Evolutionary conservation across 2,888 invertebrate genomes (phyloP).

Genomic region (Cryptocephalus moraei): DNA sequence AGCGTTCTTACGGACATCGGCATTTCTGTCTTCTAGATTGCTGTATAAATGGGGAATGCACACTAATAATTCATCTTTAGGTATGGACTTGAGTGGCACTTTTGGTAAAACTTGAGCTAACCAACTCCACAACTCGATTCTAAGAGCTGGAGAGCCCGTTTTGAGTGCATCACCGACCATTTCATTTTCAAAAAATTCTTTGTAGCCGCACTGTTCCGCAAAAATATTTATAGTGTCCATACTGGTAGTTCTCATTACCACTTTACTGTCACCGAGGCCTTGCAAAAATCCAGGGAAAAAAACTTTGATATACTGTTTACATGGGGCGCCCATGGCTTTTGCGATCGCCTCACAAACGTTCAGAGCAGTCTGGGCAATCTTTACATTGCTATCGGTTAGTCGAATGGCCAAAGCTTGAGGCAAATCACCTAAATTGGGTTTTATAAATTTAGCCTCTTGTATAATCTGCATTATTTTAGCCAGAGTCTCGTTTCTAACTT

Average conservation of each 20-base stretch:
- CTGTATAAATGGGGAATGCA: slow-evolving; percentile 70
- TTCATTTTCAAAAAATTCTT: slow-evolving; percentile 79
- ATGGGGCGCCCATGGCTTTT: slow-evolving; percentile 70
- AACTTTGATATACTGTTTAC: slow-evolving; percentile 67
- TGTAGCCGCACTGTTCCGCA: slow-evolving; percentile 71
- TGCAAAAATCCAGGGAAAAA: slow-evolving; percentile 82
- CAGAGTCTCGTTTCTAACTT: slow-evolving; percentile 69
- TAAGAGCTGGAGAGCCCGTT: slow-evolving; percentile 71
- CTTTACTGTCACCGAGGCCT: slow-evolving; percentile 66
- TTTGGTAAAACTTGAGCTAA: slow-evolving; percentile 69
- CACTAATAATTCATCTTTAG: slow-evolving; percentile 69
- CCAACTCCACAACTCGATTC: slow-evolving; percentile 79
- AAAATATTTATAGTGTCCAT: slow-evolving; percentile 77
- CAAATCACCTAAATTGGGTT: slow-evolving; percentile 73
- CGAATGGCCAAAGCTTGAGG: slow-evolving; percentile 69
- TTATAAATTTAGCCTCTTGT: slow-evolving; percentile 69
- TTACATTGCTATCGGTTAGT: slow-evolving; percentile 83
- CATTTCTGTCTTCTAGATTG: slow-evolving; percentile 83
- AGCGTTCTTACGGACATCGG: slow-evolving; percentile 83
- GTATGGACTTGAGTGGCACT: slow-evolving; percentile 59
- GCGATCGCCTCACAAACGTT: slow-evolving; percentile 76
- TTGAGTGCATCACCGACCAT: slow-evolving; percentile 82
- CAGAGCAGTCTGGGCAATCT: slow-evolving; percentile 75
- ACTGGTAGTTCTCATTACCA: slow-evolving; percentile 70
- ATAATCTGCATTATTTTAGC: slow-evolving; percentile 63